A percentile compares a stretch with the other conserved stretches of the same genome.
Evolutionary conservation across 2,888 invertebrate species (phyloP).

Genomic region (Achlya flavicornis): DNA sequence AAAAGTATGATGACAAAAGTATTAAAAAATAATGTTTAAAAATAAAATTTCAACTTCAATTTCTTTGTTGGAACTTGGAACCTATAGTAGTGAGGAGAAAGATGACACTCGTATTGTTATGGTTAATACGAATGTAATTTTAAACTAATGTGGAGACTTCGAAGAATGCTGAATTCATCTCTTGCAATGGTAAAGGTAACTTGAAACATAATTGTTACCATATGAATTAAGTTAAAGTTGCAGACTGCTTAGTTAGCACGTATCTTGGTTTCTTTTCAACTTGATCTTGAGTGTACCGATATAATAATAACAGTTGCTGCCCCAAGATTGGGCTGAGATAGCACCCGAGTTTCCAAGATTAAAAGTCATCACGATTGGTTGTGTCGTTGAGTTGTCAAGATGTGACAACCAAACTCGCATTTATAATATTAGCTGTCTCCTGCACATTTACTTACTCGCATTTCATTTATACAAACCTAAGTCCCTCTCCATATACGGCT

Average conservation of each 20-base stretch:
- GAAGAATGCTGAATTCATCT: conserved; percentile 10
- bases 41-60: too few species aligned
- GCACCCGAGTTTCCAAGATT: too few species aligned
- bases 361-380: too few species aligned
- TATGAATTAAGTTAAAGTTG: neutral
- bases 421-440: too few species aligned
- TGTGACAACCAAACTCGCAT: too few species aligned
- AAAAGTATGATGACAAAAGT: neutral
- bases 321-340: too few species aligned
- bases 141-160: conserved; percentile 16
- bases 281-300: too few species aligned
- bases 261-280: neutral
- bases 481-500: too few species aligned
- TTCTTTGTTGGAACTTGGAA: neutral
- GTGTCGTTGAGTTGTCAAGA: too few species aligned
- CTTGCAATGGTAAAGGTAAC: neutral
- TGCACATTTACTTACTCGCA: too few species aligned
- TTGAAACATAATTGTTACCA: neutral
- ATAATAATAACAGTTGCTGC: too few species aligned
- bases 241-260: neutral
- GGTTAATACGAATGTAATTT: conserved; percentile 14
- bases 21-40: neutral
- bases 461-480: too few species aligned
- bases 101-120: conserved; percentile 11
- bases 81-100: neutral